Conservation (phyloP, 2,888 invertebrate genomes). For the Pollenia amentaria region DNA sequence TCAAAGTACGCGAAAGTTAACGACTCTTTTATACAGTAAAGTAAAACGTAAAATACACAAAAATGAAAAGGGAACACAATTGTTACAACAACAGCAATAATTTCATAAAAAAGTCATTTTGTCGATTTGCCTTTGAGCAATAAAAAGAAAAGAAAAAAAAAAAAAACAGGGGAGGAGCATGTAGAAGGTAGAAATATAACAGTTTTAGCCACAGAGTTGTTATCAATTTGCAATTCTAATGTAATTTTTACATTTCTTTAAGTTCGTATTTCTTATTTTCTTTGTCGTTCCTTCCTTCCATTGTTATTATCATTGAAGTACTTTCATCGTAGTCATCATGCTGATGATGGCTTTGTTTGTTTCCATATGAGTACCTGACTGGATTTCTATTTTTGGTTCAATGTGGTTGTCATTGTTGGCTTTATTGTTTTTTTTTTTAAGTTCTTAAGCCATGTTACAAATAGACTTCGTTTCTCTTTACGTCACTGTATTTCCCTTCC, state of each 20-base stretch:
- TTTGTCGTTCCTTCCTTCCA: neutral
- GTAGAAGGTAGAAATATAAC: slow-evolving; percentile 2
- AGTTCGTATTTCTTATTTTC: slow-evolving; percentile 28
- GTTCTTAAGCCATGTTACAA: slow-evolving; percentile 48
- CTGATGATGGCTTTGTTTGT: slow-evolving; percentile 40
- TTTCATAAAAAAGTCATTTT: slow-evolving; percentile 44
- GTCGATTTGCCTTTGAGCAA: slow-evolving; percentile 43
- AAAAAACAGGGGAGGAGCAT: neutral
- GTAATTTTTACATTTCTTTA: slow-evolving; percentile 79
- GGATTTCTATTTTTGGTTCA: slow-evolving; percentile 55
- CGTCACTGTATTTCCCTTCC: neutral
- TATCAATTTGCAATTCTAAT: slow-evolving; percentile 82
- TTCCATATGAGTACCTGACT: slow-evolving; percentile 57
- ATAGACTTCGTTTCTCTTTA: slow-evolving; percentile 34
- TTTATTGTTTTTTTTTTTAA: neutral
- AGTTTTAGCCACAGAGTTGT: slow-evolving; percentile 49
- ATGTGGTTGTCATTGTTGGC: slow-evolving; percentile 41
- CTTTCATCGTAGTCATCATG: slow-evolving; percentile 39
- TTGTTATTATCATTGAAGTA: slow-evolving; percentile 42
- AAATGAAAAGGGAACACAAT: slow-evolving; percentile 33
- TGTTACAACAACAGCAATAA: slow-evolving; percentile 65
- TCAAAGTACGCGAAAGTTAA: slow-evolving; percentile 24
- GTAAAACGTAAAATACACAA: slow-evolving; percentile 3
- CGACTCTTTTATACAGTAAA: neutral
- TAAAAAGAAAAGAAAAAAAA: slow-evolving; percentile 7